These are phyloP conservation scores for Macropus fuliginosus DNA, from an alignment of 2,797 vertebrate species.

Conservation along the genomic window DNA sequence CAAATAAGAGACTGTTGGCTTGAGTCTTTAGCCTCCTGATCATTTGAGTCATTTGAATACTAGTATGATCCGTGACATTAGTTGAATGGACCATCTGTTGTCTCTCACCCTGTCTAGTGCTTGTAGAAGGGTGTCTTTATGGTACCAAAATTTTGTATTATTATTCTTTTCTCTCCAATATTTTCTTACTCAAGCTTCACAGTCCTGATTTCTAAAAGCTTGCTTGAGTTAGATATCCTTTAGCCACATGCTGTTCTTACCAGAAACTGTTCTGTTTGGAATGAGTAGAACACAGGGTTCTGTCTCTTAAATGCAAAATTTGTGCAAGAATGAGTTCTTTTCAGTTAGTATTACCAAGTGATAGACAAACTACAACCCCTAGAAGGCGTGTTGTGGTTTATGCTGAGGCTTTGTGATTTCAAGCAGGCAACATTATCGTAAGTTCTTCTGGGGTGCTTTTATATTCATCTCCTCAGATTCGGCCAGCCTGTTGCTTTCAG, in stretches of 20 bases:
- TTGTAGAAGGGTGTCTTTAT: background rate
- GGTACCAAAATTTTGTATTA: slow-evolving; percentile 22
- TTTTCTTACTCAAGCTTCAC: slow-evolving; percentile 31
- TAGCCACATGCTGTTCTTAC: slow-evolving; percentile 6
- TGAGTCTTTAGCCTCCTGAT: background rate
- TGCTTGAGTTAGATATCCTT: slow-evolving; percentile 27
- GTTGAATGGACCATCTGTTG: background rate
- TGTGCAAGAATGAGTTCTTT: slow-evolving; percentile 42
- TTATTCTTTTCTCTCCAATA: slow-evolving; percentile 34
- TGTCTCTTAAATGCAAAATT: slow-evolving; percentile 46
- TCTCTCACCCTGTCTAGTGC: background rate
- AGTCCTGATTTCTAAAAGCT: slow-evolving; percentile 46
- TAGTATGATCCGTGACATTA: background rate
- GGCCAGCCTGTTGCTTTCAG: slow-evolving; percentile 30
- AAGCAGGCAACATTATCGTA: slow-evolving; percentile 18
- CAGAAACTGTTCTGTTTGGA: slow-evolving; percentile 41
- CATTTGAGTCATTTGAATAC: background rate
- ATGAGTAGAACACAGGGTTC: slow-evolving; percentile 28
- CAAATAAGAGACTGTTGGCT: background rate
- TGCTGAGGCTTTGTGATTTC: slow-evolving; percentile 50
- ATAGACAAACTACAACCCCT: background rate
- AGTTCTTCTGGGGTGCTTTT: slow-evolving; percentile 30
- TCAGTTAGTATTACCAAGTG: slow-evolving; percentile 22
- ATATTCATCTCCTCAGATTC: slow-evolving; percentile 23
- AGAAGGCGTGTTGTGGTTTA: slow-evolving; percentile 2